These are phyloP conservation scores for Eunapius fragilis DNA, from an alignment of 37 sponge, comb jelly and placozoan species.

Conservation along the genomic window DNA sequence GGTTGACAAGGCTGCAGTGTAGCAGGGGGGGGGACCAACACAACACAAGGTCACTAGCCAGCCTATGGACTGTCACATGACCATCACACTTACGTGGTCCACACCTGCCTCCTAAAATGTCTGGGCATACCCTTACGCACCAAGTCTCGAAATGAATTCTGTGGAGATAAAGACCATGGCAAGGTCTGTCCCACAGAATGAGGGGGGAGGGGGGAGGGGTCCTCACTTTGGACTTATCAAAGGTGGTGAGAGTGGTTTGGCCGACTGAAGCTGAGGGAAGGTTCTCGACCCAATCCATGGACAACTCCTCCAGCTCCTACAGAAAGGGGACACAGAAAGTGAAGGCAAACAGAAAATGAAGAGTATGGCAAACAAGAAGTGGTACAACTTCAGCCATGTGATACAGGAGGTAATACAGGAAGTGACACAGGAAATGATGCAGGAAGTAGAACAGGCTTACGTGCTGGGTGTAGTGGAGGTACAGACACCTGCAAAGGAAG, in stretches of 20 bases:
- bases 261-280: not conserved
- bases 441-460: not conserved
- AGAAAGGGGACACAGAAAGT: not conserved
- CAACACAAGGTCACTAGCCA: not conserved
- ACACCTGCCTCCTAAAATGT: constrained; percentile 29
- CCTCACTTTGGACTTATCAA: not conserved
- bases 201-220: not conserved
- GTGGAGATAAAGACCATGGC: not conserved
- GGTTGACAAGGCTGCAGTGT: constrained; percentile 27
- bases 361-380: not conserved
- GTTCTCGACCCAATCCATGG: constrained; percentile 19
- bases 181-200: no score
- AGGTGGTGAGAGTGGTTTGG: not conserved
- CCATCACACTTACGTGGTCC: constrained; percentile 32
- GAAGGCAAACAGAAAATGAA: not conserved
- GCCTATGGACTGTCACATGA: not conserved
- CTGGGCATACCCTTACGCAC: constrained; percentile 47
- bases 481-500: no score
- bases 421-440: not conserved
- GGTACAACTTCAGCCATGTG: not conserved
- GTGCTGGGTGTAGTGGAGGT: not conserved
- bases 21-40: not conserved
- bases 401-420: not conserved
- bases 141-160: constrained; percentile 24
- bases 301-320: constrained; percentile 15